Conservation (phyloP, 1,140 invertebrate genomes). For the Oedothorax gibbosus region DNA sequence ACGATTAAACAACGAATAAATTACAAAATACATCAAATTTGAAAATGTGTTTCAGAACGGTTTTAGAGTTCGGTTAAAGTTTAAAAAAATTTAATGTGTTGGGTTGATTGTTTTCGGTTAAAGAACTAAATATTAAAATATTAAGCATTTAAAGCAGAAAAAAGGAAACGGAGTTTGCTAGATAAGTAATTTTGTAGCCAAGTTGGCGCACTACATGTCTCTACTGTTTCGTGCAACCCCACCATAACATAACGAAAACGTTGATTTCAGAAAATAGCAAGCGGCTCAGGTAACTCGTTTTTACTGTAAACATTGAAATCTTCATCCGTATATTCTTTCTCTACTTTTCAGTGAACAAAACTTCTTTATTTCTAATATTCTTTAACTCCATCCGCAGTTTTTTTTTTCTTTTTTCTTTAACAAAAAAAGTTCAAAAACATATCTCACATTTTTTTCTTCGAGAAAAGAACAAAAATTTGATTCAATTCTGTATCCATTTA, state of each 20-base stretch:
- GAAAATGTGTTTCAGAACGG: too few species aligned
- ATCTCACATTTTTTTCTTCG: background rate
- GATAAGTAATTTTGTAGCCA: background rate
- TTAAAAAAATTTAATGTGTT: too few species aligned
- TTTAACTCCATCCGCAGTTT: background rate
- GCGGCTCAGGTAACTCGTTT: constrained; percentile 48
- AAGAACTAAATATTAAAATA: too few species aligned
- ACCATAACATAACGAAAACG: constrained; percentile 21
- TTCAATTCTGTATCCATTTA: constrained; percentile 14
- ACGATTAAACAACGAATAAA: too few species aligned
- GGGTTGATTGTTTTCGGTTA: too few species aligned
- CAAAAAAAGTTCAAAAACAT: background rate
- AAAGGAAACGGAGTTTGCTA: too few species aligned
- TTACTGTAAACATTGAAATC: constrained; percentile 59
- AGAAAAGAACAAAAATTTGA: background rate
- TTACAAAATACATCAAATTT: too few species aligned
- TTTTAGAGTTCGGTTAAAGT: too few species aligned
- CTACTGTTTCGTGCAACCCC: background rate
- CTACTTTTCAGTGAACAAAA: background rate
- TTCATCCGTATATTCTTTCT: constrained; percentile 49
- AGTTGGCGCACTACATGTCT: background rate
- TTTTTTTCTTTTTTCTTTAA: constrained; percentile 15
- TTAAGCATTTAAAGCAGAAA: too few species aligned
- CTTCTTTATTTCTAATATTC: background rate
- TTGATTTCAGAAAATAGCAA: constrained; percentile 54